phyloP scores from a whole-genome alignment of 35 echinoderm and acorn worm genomes.

The Amphiura filiformis region DNA sequence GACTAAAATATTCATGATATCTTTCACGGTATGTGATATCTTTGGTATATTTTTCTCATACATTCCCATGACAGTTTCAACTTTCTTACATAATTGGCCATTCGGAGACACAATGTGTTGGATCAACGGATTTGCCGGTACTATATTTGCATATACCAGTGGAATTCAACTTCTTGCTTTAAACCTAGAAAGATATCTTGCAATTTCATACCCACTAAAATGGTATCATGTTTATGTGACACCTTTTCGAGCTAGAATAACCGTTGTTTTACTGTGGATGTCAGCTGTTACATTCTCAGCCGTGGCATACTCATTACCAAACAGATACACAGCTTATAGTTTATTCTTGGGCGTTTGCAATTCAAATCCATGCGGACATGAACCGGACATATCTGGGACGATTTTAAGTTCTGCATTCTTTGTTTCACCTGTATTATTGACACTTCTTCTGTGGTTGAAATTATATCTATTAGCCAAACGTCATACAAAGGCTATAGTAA shows the following conservation, averaged over 20 bases:
- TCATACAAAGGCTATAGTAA: neutral
- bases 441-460: neutral
- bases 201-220: neutral
- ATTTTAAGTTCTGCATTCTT: neutral
- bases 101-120: neutral
- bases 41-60: neutral
- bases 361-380: neutral
- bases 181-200: neutral
- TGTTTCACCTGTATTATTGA: neutral
- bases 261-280: neutral
- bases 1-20: constrained; percentile 1
- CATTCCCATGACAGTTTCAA: neutral
- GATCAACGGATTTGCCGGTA: neutral
- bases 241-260: neutral
- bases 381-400: neutral
- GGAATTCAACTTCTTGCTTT: constrained; percentile 2
- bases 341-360: neutral
- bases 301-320: neutral
- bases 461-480: neutral
- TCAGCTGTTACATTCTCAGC: neutral
- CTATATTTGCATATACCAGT: neutral
- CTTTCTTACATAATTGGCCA: neutral
- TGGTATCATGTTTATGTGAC: neutral
- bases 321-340: neutral
- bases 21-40: neutral